Percentiles rank a stretch among this genome's conserved stretches.
Conservation (phyloP, 2,888 invertebrate species). For the Globia sparganii region DNA sequence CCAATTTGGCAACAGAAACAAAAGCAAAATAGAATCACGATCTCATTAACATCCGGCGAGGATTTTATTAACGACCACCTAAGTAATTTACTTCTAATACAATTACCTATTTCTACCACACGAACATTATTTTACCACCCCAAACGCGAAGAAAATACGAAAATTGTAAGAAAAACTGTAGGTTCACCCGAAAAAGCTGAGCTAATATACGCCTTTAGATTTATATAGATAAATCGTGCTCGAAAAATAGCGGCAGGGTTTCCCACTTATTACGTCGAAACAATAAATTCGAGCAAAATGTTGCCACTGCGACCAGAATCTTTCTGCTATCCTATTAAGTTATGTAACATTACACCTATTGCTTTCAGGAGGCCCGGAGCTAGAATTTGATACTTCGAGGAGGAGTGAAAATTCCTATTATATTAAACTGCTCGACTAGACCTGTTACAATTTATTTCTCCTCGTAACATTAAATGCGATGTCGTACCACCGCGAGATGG, state of each 20-base stretch:
- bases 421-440: slow-evolving; percentile 38
- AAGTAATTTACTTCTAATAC: slow-evolving; percentile 44
- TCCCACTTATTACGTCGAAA: slow-evolving; percentile 53
- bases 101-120: slow-evolving; percentile 21
- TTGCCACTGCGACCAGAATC: slow-evolving; percentile 42
- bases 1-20: background rate
- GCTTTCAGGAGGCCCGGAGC: slow-evolving; percentile 33
- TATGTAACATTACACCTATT: slow-evolving; percentile 53
- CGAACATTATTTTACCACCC: slow-evolving; percentile 32
- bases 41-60: background rate
- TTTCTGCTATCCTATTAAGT: slow-evolving; percentile 46
- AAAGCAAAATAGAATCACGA: slow-evolving; percentile 22
- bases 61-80: slow-evolving; percentile 36
- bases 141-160: slow-evolving; percentile 27
- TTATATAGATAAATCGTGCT: slow-evolving; percentile 49
- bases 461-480: slow-evolving; percentile 59
- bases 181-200: slow-evolving; percentile 25
- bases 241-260: slow-evolving; percentile 32
- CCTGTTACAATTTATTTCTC: slow-evolving; percentile 36
- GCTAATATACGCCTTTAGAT: slow-evolving; percentile 47
- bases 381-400: slow-evolving; percentile 32
- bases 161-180: slow-evolving; percentile 22
- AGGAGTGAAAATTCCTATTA: slow-evolving; percentile 51
- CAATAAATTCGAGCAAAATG: slow-evolving; percentile 54
- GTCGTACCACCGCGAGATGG: slow-evolving; percentile 75